Evolutionary conservation across 2,797 vertebrate genomes (phyloP), one percentile per base, ranked within the genome.

Genomic region (Chaetodon trifasciatus): DNA sequence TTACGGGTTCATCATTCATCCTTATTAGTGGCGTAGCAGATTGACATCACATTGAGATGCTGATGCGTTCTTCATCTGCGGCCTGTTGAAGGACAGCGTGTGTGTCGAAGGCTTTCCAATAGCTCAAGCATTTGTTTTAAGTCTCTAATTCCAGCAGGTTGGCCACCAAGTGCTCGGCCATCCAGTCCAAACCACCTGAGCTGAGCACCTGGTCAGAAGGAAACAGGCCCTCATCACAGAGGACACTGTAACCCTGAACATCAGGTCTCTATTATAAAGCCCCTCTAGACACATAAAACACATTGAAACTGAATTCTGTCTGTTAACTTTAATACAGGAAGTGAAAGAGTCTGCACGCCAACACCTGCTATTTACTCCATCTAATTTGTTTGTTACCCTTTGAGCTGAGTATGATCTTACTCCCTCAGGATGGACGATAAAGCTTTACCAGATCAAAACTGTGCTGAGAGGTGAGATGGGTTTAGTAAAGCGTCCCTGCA

Each of bases 1-100:
- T 81, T 46, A 80, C 40, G n/a, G 70, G 16, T 49, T 16, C 70
- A 74, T 82, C 58, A 42, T 84, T 84, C 84, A 61, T 82, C 76
- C 80, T 74, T 53, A 78, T 85, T 82, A 80, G 84, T 9, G 53
- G 21, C 5, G 35, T 5, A 56, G 69, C 79, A 81, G 65, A 63
- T 8, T 24, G 68, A 61, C 63, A 47, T 63, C 37, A 37, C 64
- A 44, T 11, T 1, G 15, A 64, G 52, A 49, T 24, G 52, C 69
- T 35, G 50, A 68, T 15, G 44, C n/a, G 72, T 23, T 67, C 55
- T n/a, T 57, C 46, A 35, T 62, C 57, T 19, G 55, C 13, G 46
- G 19, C 63, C 52, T 8, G 53, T 2, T 6, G 47, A 65, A 67
- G 74, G 49, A 46, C 17, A n/a, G 11, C 28, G n/a, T 0, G 42